These are phyloP conservation scores for Hirundo rustica DNA, from an alignment of 2,797 vertebrate genomes.

Conservation along the genomic window DNA sequence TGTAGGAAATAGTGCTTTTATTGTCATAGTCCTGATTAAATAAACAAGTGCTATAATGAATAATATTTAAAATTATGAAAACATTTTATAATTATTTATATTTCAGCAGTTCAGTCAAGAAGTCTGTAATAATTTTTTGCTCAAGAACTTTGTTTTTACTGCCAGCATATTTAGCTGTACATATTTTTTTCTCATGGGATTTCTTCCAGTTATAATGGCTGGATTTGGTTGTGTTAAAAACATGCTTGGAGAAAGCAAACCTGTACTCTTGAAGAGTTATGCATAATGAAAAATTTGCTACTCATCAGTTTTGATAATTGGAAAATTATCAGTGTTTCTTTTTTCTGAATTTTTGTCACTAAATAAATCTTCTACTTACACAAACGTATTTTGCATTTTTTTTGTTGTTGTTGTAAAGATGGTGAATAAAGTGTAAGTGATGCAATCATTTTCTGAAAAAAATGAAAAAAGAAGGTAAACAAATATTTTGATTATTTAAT, in stretches of 20 bases:
- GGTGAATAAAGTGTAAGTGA: background rate
- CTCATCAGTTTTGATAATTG: background rate
- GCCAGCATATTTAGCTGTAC: background rate
- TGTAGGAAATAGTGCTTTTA: background rate
- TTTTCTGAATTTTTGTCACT: background rate
- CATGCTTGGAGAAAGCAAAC: background rate
- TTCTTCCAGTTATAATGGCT: background rate
- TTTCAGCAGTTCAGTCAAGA: background rate
- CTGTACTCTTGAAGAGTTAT: background rate
- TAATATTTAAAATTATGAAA: background rate
- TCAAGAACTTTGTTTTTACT: background rate
- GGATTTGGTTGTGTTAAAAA: background rate
- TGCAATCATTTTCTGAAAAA: background rate
- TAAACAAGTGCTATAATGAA: background rate
- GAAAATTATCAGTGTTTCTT: background rate
- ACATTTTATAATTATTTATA: background rate
- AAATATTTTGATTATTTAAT: background rate
- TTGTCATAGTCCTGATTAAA: background rate
- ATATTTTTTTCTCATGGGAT: background rate
- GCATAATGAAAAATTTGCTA: background rate
- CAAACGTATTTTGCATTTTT: background rate
- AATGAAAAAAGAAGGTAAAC: accelerated
- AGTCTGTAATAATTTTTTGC: background rate
- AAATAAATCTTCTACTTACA: background rate
- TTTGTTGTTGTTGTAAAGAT: background rate